Evolutionary conservation across 2,888 invertebrate species (phyloP).

Genomic region (Muschampia plurimacula): DNA sequence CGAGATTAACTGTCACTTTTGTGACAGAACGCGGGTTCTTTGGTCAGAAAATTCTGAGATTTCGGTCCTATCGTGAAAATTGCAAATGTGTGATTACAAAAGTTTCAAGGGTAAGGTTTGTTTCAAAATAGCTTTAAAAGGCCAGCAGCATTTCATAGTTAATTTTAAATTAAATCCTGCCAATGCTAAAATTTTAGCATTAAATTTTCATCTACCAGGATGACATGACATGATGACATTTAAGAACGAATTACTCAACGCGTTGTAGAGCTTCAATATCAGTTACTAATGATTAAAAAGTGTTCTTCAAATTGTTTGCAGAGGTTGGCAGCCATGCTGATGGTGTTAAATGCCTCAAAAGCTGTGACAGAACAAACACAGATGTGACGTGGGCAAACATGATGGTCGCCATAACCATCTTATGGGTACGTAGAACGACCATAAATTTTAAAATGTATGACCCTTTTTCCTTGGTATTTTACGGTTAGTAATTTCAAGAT

Average conservation of each 20-base stretch:
- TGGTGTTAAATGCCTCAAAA: conserved; percentile 70
- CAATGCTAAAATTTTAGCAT: too few relatives aligned
- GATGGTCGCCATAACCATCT: conserved; percentile 24
- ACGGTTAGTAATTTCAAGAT: not conserved
- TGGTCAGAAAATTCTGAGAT: not conserved
- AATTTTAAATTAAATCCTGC: not conserved
- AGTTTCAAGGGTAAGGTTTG: not conserved
- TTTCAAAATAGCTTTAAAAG: too few relatives aligned
- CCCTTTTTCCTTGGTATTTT: not conserved
- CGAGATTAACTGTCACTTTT: conserved; percentile 4
- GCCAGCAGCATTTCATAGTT: not conserved
- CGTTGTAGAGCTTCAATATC: not conserved
- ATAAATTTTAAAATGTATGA: conserved; percentile 1
- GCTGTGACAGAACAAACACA: conserved; percentile 80
- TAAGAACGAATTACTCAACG: not conserved
- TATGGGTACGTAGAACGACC: conserved; percentile 5
- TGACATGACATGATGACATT: not conserved
- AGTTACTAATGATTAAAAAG: conserved; percentile 28
- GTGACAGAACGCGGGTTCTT: not conserved
- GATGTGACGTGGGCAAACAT: conserved; percentile 77
- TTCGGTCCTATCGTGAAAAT: not conserved
- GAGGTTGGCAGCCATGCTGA: conserved; percentile 39
- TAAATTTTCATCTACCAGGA: not conserved
- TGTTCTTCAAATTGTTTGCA: conserved; percentile 31
- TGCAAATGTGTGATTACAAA: not conserved